Evolutionary conservation across 2,797 vertebrate genomes (phyloP), one percentile per base, ranked within the genome.

Genomic region (Babyrousa celebensis): DNA sequence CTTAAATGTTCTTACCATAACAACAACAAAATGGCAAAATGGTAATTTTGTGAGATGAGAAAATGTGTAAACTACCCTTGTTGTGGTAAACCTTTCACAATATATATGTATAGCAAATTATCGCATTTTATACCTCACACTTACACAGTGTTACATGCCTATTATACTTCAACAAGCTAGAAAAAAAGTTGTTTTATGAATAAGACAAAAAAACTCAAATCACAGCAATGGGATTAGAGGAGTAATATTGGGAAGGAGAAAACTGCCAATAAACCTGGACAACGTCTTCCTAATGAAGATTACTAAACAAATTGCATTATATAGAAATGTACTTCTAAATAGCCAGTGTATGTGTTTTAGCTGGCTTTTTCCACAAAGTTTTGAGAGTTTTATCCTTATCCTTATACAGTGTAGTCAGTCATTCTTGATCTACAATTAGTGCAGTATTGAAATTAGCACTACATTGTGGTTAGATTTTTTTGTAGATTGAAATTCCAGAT

Each of bases 231-330:
- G 3, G 12, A 54, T 62, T 23, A 52, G 18, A 80, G 23, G 1
- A 23, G 8, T 4, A 56, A 4, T 63, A 2, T 40, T 17, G 15
- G 12, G 43, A 58, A 52, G 1, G 16, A 68, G 12, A 92, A 89
- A 79, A 67, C 5, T 27, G 12, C 9, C 29, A 52, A 1, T 3
- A 16, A 1, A 6, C 4, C 9, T 21, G 6, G 4, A 9, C 4
- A 92, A 7, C 32, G 5, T 71, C 7, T 67, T 71, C 17, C 58
- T 21, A 77, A 18, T 60, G 20, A 67, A 75, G 94, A 93, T 43
- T 48, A 62, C 2, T 48, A 65, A 91, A 71, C 4, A 25, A 48
- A 27, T 90, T 84, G 32, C 3, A 58, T 36, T 75, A 58, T 12
- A 25, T 20, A 78, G 48, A 29, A n/a, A 16, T 23, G 8, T 5